Percentiles rank a stretch among this genome's conserved stretches.
Conservation (phyloP, 2,113 vertebrate species). For the Crotalus helleri region DNA sequence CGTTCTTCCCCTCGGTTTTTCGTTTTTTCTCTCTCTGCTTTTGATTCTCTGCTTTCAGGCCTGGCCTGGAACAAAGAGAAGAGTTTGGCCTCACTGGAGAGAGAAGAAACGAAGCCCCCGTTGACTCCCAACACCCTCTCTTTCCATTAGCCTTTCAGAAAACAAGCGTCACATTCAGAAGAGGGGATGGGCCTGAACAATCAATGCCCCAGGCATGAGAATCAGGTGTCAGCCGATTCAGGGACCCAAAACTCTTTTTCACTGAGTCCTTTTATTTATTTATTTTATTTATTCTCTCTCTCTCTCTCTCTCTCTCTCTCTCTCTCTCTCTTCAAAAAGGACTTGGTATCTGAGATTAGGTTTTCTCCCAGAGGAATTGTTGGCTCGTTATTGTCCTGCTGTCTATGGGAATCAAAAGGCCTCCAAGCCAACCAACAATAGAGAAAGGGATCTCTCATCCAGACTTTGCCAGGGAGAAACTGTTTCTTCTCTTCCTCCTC, state of each 20-base stretch:
- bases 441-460: conserved; percentile 19
- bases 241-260: conserved; percentile 59
- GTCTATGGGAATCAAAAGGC: conserved; percentile 66
- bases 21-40: conserved; percentile 36
- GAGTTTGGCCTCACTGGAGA: conserved; percentile 42
- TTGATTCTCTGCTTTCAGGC: conserved; percentile 50
- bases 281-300: conserved; percentile 24
- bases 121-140: conserved; percentile 34
- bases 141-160: conserved; percentile 48
- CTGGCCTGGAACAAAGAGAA: conserved; percentile 32
- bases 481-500: background rate
- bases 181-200: conserved; percentile 60
- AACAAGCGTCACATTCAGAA: conserved; percentile 69
- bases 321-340: conserved; percentile 57
- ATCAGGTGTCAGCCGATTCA: conserved; percentile 66
- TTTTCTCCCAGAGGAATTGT: conserved; percentile 68
- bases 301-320: background rate
- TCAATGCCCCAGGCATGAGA: background rate
- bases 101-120: background rate
- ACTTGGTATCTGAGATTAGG: conserved; percentile 67
- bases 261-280: conserved; percentile 56
- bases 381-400: conserved; percentile 61
- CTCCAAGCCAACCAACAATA: conserved; percentile 47
- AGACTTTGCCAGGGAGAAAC: background rate
- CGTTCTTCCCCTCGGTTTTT: background rate